Evolutionary conservation across 2,113 vertebrate species (phyloP).

Genomic region (Lasiurus cinereus): DNA sequence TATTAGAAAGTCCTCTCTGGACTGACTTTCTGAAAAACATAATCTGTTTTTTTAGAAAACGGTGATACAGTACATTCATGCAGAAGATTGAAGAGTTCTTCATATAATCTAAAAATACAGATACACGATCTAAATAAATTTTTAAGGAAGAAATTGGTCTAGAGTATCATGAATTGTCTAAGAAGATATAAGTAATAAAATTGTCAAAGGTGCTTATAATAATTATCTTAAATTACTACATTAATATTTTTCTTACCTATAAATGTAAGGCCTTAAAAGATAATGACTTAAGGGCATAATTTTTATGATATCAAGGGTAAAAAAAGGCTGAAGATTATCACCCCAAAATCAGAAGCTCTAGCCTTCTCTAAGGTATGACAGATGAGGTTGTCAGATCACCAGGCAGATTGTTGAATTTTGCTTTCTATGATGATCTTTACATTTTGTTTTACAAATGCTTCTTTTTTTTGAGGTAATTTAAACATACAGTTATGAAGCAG

Average conservation of each 20-base stretch:
- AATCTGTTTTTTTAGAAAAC: neutral
- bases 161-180: constrained; percentile 17
- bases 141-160: constrained; percentile 40
- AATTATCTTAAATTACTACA: constrained; percentile 20
- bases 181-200: constrained; percentile 48
- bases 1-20: neutral
- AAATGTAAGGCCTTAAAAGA: constrained; percentile 20
- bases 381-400: constrained; percentile 24
- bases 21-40: neutral
- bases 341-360: neutral
- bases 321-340: neutral
- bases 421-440: constrained; percentile 10
- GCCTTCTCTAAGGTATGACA: neutral
- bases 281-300: neutral
- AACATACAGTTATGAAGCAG: constrained; percentile 56
- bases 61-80: neutral
- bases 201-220: neutral
- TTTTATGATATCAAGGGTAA: neutral
- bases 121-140: neutral
- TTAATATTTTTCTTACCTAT: neutral
- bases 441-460: constrained; percentile 56
- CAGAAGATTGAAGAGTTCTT: neutral
- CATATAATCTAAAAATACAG: neutral
- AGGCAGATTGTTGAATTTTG: constrained; percentile 47
- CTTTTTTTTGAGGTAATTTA: constrained; percentile 65